Conservation (phyloP, 1,140 invertebrate genomes). For the Scaptomyza pallida region DNA sequence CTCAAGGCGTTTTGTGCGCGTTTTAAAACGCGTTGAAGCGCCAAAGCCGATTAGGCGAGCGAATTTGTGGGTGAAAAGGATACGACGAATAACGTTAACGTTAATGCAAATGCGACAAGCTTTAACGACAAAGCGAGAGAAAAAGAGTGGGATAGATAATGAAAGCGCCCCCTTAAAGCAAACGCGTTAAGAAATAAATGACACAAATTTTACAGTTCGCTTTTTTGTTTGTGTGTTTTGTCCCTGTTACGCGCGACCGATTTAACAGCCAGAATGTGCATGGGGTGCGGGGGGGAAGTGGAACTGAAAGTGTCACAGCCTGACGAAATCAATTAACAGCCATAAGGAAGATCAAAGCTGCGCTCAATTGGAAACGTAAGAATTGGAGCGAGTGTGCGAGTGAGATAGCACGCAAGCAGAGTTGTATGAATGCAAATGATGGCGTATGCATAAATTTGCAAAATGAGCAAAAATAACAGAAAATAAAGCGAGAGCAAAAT, state of each 20-base stretch:
- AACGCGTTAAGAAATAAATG: constrained; percentile 22
- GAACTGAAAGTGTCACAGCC: constrained; percentile 17
- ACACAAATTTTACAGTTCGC: constrained; percentile 37
- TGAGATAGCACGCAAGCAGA: neutral
- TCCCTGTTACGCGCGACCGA: constrained; percentile 47
- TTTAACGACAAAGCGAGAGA: constrained; percentile 14
- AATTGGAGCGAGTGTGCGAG: constrained; percentile 14
- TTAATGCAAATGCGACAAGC: constrained; percentile 36
- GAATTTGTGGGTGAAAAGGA: constrained; percentile 38
- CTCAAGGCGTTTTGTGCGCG: constrained; percentile 21
- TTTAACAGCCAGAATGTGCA: neutral
- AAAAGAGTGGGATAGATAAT: neutral
- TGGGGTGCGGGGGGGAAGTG: neutral
- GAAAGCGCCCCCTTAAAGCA: constrained; percentile 25
- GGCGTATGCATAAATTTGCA: constrained; percentile 52
- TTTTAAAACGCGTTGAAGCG: constrained; percentile 36
- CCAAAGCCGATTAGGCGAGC: constrained; percentile 45
- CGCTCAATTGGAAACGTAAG: constrained; percentile 49
- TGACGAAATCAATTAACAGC: constrained; percentile 56
- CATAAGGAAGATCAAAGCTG: constrained; percentile 59
- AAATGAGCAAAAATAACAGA: constrained; percentile 23
- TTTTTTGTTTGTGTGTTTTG: constrained; percentile 21
- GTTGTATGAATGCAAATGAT: constrained; percentile 31
- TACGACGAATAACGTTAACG: constrained; percentile 23
- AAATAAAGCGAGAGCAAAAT: constrained; percentile 23